A percentile compares a stretch with the other conserved stretches of the same genome.
Conservation (phyloP, 2,888 invertebrate species). For the Hypselothyrea guttata region DNA sequence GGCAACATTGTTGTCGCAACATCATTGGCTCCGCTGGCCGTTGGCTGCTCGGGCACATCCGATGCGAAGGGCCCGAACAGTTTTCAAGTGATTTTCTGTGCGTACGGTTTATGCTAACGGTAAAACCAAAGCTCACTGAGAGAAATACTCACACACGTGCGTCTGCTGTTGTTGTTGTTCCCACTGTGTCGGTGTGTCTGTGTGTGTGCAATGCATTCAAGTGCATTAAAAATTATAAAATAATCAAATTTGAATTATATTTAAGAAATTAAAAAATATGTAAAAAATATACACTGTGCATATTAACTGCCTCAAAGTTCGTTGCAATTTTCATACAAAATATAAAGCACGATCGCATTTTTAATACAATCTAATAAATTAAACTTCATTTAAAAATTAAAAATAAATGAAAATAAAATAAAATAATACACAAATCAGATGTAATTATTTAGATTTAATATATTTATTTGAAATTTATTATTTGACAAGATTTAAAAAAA, state of each 20-base stretch:
- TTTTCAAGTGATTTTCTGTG: constrained; percentile 69
- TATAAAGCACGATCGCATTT: too few species aligned
- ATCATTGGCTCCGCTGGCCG: constrained; percentile 35
- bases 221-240: constrained; percentile 20
- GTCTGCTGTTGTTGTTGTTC: constrained; percentile 22
- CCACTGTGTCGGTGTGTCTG: constrained; percentile 7
- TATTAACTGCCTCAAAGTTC: background rate
- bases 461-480: too few species aligned
- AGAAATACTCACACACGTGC: constrained; percentile 22
- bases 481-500: too few species aligned
- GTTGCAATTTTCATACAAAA: background rate
- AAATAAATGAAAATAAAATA: background rate
- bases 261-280: background rate
- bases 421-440: background rate
- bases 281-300: background rate
- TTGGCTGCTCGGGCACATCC: constrained; percentile 9
- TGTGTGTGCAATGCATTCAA: constrained; percentile 25
- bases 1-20: constrained; percentile 45
- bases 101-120: constrained; percentile 57
- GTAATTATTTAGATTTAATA: too few species aligned
- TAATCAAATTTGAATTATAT: background rate
- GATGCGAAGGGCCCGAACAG: constrained; percentile 48
- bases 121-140: constrained; percentile 34
- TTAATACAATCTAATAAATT: too few species aligned
- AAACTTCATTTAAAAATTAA: background rate